Conservation (phyloP, 2,888 invertebrate species). For the Melanostoma scalare region DNA sequence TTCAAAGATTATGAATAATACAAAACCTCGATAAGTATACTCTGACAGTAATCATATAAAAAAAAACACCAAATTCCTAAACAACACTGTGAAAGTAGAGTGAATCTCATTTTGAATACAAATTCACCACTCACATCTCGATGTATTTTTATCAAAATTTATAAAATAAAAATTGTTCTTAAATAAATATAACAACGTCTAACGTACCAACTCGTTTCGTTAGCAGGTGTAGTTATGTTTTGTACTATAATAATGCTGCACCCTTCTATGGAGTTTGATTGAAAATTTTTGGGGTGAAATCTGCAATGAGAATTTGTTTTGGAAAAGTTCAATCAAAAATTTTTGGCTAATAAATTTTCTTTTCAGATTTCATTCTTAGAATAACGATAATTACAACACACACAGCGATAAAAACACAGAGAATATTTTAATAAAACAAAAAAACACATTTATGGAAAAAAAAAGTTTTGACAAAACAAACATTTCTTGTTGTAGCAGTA, state of each 20-base stretch:
- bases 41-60: no score
- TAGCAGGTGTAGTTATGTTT: conserved; percentile 74
- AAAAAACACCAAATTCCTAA: no score
- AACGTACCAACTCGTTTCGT: conserved; percentile 75
- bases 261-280: conserved; percentile 73
- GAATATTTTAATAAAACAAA: conserved; percentile 32
- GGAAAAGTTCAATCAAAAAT: conserved; percentile 58
- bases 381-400: conserved; percentile 61
- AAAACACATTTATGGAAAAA: conserved; percentile 44
- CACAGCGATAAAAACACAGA: conserved; percentile 60
- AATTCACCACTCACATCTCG: no score
- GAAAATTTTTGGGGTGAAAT: conserved; percentile 73
- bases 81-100: no score
- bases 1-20: no score
- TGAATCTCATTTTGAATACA: no score
- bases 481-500: conserved; percentile 41
- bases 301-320: conserved; percentile 74
- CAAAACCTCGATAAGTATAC: no score
- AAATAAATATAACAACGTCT: conserved; percentile 66
- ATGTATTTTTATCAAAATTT: conserved; percentile 13
- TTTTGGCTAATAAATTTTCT: conserved; percentile 33
- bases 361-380: conserved; percentile 52
- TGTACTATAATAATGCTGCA: conserved; percentile 72
- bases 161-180: conserved; percentile 11
- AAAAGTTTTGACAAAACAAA: conserved; percentile 48